These are phyloP conservation scores for Nothobranchius furzeri DNA, from an alignment of 2,113 vertebrate genomes.

Conservation along the genomic window DNA sequence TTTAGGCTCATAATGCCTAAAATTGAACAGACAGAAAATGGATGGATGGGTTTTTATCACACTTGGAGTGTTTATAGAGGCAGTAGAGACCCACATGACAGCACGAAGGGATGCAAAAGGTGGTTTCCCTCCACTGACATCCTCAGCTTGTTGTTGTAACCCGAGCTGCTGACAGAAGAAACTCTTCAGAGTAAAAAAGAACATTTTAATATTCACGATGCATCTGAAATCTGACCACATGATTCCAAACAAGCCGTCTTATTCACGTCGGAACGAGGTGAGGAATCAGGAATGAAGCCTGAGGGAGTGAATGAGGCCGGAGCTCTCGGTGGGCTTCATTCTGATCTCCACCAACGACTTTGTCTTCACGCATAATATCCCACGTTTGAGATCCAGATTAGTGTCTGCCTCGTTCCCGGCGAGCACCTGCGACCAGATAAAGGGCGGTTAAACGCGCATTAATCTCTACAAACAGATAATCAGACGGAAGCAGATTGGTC, in stretches of 20 bases:
- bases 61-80: too few species aligned
- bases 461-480: conserved; percentile 8
- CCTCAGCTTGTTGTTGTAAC: neutral
- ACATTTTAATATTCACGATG: conserved; percentile 17
- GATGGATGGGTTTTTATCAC: too few species aligned
- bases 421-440: conserved; percentile 5
- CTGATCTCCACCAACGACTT: conserved; percentile 43
- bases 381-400: conserved; percentile 11
- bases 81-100: too few species aligned
- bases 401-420: conserved; percentile 18
- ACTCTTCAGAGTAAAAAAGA: neutral
- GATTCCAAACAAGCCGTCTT: conserved; percentile 63
- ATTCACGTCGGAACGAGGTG: conserved; percentile 53
- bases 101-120: too few species aligned
- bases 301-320: conserved; percentile 20
- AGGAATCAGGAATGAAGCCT: conserved; percentile 41
- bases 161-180: neutral
- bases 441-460: conserved; percentile 16
- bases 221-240: conserved; percentile 22
- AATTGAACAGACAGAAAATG: too few species aligned
- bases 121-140: neutral
- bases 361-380: conserved; percentile 32
- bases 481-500: conserved; percentile 3
- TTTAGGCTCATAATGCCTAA: too few species aligned
- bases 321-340: conserved; percentile 23